Base-by-base conservation (phyloP, 2,888 invertebrate genomes). In the Axea sp. region DNA sequence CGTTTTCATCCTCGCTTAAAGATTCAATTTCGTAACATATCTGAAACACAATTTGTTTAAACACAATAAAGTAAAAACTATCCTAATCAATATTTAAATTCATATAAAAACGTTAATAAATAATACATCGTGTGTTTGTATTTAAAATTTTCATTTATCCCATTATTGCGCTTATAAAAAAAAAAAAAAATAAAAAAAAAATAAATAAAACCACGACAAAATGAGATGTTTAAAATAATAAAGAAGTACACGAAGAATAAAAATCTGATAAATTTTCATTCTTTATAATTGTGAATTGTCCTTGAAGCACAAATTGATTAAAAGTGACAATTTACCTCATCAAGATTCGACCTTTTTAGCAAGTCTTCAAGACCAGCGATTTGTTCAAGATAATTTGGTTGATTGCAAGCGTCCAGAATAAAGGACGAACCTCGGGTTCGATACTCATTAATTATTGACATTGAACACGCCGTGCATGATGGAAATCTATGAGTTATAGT, bases 381-480 rank as follows among this genome's bases (percentile, higher is more conserved):
- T 51, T 89, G 88, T 82, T 93, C 93, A 39, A 93, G 87, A 80
- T 90, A 90, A 47, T 88, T 88, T 0, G 92, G 90, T 72, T 89
- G 88, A 80, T 92, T 91, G 79, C 92, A 91, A 0, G 90, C 91
- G 71, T 89, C 88, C 26, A 90, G 77, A 41, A 92, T 81, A 80
- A 92, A 92, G 1, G 88, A 86, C 75, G 90, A 88, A 1, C 91
- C 90, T 1, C 83, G 80, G 1, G 68, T 74, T 41, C 77, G 77
- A 71, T 87, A 88, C 57, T 87, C 90, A 78, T 77, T 80, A 77
- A 87, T 80, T 2, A 87, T 43, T 9, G 87, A 84, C 9, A 69
- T 88, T 0, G 97, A 98, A 84, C 99, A 99, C 0, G 97, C 99
- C 35, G 97, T 95, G 84, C 99, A 99, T 77, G 95, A 94, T 55